phyloP scores from a whole-genome alignment of 2,113 vertebrate species.

The Tyrannus savana region DNA sequence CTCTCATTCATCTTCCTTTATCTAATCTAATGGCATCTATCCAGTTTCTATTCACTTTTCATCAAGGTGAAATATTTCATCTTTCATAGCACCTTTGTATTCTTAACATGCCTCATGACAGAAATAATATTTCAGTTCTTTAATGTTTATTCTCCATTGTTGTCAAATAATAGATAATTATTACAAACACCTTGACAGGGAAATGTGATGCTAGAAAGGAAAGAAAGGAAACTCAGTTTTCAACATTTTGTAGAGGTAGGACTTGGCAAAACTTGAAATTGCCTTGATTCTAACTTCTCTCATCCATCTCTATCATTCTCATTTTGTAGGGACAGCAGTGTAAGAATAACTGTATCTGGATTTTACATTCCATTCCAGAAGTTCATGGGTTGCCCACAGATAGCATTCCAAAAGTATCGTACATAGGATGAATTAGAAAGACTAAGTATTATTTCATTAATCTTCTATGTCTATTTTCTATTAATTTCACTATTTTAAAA shows the following conservation, averaged over 20 bases:
- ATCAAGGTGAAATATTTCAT: constrained; percentile 20
- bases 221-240: neutral
- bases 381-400: neutral
- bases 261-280: constrained; percentile 2
- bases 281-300: neutral
- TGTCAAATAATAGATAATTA: constrained; percentile 8
- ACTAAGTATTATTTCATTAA: neutral
- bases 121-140: neutral
- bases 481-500: neutral
- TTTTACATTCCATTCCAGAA: neutral
- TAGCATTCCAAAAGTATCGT: neutral
- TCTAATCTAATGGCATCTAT: constrained; percentile 31
- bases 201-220: neutral
- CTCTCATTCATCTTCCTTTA: constrained; percentile 44
- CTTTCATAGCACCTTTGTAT: neutral
- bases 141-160: neutral
- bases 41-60: constrained; percentile 30
- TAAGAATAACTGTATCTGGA: neutral
- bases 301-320: neutral
- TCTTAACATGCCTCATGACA: neutral
- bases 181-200: neutral
- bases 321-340: neutral
- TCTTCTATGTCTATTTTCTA: neutral
- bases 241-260: neutral
- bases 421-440: neutral